Conservation (phyloP, 2,797 vertebrate species). For the Sciaenops ocellatus region DNA sequence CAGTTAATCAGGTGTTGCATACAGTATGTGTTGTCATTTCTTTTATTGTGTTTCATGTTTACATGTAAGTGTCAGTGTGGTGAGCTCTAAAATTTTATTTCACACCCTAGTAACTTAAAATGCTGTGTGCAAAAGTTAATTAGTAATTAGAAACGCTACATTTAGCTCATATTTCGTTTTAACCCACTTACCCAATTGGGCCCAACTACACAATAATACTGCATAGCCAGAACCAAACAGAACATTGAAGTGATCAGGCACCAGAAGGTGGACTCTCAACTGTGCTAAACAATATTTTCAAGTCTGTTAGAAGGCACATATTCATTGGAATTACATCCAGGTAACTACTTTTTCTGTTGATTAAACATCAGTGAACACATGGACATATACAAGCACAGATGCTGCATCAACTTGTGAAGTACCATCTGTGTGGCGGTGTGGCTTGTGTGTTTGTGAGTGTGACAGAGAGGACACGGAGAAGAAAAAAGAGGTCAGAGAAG, state of each 20-base stretch:
- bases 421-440: constrained; percentile 40
- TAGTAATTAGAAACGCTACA: too few relatives aligned
- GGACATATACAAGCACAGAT: constrained; percentile 13
- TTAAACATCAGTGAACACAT: constrained; percentile 20
- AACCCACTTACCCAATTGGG: not conserved
- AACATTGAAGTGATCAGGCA: not conserved
- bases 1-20: not conserved
- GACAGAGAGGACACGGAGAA: constrained; percentile 24
- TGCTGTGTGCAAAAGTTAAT: not conserved
- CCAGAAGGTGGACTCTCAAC: not conserved
- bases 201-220: not conserved
- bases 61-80: not conserved
- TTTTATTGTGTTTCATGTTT: not conserved
- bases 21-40: not conserved
- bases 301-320: not conserved
- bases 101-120: not conserved
- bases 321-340: constrained; percentile 11
- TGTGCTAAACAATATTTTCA: not conserved
- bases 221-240: not conserved
- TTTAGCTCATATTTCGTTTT: not conserved
- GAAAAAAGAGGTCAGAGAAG: constrained; percentile 30
- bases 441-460: constrained; percentile 22
- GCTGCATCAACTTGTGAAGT: constrained; percentile 37
- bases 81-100: not conserved
- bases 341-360: constrained; percentile 31